phyloP scores from a whole-genome alignment of 2,888 invertebrate species.

The Cylloceria caligata region DNA sequence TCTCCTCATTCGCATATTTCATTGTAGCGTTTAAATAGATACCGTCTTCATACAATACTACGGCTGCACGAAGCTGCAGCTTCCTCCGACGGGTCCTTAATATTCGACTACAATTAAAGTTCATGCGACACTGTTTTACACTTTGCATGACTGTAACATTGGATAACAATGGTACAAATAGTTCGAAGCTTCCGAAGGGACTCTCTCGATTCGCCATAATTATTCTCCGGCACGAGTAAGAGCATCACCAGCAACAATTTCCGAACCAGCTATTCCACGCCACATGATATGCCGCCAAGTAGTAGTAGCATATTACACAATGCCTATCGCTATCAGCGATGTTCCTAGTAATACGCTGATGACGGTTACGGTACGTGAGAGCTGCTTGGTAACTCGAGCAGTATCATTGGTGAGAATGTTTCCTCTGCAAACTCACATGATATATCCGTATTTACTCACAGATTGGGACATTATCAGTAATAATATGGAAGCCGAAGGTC shows the following conservation, averaged over 20 bases:
- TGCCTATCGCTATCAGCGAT: conserved; percentile 4
- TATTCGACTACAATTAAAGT: too few species aligned
- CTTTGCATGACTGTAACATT: not conserved
- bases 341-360: not conserved
- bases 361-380: not conserved
- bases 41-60: not conserved
- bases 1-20: too few species aligned
- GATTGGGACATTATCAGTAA: not conserved
- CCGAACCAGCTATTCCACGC: not conserved
- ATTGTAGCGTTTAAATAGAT: not conserved
- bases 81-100: too few species aligned
- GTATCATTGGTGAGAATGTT: not conserved
- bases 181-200: conserved; percentile 2
- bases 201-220: not conserved
- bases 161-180: not conserved
- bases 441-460: not conserved
- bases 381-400: not conserved
- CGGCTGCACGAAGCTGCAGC: too few species aligned
- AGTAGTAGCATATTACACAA: not conserved
- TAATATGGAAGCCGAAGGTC: not conserved
- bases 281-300: conserved; percentile 2
- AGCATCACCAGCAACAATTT: conserved; percentile 8
- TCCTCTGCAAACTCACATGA: not conserved
- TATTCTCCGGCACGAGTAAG: conserved; percentile 1
- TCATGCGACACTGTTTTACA: not conserved